Percentiles rank a stretch among this genome's conserved stretches.
Conservation (phyloP, 2,113 vertebrate genomes). For the Python bivittatus region DNA sequence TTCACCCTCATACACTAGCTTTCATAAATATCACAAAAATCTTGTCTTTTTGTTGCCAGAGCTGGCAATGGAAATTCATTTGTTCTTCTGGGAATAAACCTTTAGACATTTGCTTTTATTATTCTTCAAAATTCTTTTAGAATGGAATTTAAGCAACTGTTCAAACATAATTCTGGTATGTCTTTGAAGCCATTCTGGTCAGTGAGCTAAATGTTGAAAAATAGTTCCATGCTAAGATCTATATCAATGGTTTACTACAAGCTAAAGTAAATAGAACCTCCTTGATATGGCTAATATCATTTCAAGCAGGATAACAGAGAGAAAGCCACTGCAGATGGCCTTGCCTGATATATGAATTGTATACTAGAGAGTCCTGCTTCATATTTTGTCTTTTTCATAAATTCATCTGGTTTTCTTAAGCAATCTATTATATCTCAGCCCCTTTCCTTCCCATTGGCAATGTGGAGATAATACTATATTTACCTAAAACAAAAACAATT, state of each 20-base stretch:
- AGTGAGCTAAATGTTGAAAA: background rate
- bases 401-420: background rate
- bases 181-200: background rate
- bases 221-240: background rate
- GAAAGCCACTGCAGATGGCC: background rate
- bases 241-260: background rate
- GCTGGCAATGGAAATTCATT: background rate
- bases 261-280: background rate
- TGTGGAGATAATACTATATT: background rate
- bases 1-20: background rate
- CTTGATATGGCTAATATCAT: background rate
- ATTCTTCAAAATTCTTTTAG: background rate
- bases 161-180: background rate
- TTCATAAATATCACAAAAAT: background rate
- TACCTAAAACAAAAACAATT: background rate
- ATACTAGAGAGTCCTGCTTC: background rate
- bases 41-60: background rate
- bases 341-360: background rate
- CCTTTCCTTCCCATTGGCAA: background rate
- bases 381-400: background rate
- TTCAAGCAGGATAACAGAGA: slow-evolving; percentile 1
- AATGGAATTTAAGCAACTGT: background rate
- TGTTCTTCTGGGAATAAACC: background rate
- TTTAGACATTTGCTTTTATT: background rate
- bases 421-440: background rate